Evolutionary conservation across 2,113 vertebrate species (phyloP).

Genomic region (Chunga burmeisteri): DNA sequence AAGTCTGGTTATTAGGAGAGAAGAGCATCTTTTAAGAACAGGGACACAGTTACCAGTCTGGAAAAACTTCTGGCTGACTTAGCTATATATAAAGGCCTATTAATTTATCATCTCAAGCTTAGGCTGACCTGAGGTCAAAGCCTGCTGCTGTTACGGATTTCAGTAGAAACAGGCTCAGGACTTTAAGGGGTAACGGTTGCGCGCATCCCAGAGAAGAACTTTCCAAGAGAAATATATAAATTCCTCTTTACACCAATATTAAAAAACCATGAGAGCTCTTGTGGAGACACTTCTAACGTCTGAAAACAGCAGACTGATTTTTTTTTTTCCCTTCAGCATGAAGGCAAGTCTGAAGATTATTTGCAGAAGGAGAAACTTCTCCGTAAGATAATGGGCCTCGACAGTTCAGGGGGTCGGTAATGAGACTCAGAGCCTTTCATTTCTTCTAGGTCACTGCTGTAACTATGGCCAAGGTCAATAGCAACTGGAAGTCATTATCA

Average conservation of each 20-base stretch:
- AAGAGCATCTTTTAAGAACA: not conserved
- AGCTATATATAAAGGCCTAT: not conserved
- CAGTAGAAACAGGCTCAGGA: not conserved
- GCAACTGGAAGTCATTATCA: constrained; percentile 39
- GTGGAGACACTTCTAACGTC: not conserved
- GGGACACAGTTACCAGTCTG: not conserved
- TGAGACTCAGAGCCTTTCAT: constrained; percentile 10
- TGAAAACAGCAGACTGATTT: not conserved
- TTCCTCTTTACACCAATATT: not conserved
- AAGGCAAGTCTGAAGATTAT: not conserved
- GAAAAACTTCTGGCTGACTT: constrained; percentile 8
- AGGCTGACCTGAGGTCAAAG: not conserved
- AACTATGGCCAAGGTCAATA: constrained; percentile 17
- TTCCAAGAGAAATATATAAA: not conserved
- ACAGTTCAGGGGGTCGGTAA: constrained; percentile 17
- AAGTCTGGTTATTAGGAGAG: not conserved
- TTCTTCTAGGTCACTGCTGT: constrained; percentile 24
- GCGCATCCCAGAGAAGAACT: not conserved
- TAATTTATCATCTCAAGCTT: not conserved
- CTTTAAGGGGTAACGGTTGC: not conserved
- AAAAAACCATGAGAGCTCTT: not conserved
- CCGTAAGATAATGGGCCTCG: not conserved
- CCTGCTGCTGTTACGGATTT: not conserved
- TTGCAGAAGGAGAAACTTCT: constrained; percentile 31
- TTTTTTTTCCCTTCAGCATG: not conserved